A percentile compares a stretch with the other conserved stretches of the same genome.
These are phyloP conservation scores for Allygus modestus DNA, from an alignment of 2,888 invertebrate species.

Conservation along the genomic window DNA sequence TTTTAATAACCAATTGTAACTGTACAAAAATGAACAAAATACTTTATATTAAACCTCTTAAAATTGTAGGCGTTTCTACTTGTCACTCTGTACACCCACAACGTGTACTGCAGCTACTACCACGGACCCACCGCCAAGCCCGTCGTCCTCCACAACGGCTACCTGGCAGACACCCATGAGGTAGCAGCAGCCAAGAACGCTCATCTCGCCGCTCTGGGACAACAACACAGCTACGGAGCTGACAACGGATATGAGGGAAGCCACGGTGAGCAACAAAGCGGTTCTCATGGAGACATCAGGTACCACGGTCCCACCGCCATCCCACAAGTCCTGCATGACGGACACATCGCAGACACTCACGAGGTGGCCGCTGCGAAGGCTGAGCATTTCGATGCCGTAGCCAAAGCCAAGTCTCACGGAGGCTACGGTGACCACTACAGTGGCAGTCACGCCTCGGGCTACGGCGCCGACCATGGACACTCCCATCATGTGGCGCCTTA, in stretches of 20 bases:
- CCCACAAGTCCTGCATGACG: slow-evolving; percentile 51
- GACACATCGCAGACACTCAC: slow-evolving; percentile 56
- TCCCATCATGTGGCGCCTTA: slow-evolving; percentile 33
- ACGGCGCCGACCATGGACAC: too few relatives aligned
- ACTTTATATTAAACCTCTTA: too few relatives aligned
- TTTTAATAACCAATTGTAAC: too few relatives aligned
- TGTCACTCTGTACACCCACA: slow-evolving; percentile 9
- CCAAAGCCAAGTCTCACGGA: slow-evolving; percentile 41
- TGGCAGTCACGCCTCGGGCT: slow-evolving; percentile 3
- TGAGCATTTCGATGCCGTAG: slow-evolving; percentile 51
- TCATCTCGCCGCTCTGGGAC: slow-evolving; percentile 46
- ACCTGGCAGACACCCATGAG: slow-evolving; percentile 49
- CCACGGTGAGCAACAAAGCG: slow-evolving; percentile 23
- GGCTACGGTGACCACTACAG: slow-evolving; percentile 45
- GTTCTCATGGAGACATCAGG: slow-evolving; percentile 28
- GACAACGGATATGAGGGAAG: slow-evolving; percentile 6
- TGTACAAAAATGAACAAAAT: too few relatives aligned
- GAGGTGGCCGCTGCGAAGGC: slow-evolving; percentile 53
- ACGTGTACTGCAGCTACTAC: slow-evolving; percentile 15
- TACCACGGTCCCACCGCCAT: slow-evolving; percentile 53
- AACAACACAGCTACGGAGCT: not conserved
- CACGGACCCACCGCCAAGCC: slow-evolving; percentile 33
- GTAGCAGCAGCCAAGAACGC: slow-evolving; percentile 53
- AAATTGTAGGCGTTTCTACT: not conserved
- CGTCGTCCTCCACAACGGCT: slow-evolving; percentile 39